These are phyloP conservation scores for Tenthredo livida DNA, from an alignment of 2,888 invertebrate species.

Conservation along the genomic window DNA sequence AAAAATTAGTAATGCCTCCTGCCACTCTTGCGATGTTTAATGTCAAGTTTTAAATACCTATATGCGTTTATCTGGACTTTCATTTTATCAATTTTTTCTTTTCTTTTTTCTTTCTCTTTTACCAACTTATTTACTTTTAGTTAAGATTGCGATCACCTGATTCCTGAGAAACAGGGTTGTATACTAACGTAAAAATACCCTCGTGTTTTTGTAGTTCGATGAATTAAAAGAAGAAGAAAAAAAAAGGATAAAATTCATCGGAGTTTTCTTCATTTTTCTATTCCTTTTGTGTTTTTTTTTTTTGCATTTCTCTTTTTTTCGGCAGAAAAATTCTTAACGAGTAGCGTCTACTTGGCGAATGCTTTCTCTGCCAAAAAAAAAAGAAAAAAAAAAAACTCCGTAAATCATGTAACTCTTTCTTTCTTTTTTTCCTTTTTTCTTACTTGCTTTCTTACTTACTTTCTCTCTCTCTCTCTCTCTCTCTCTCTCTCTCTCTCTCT, in stretches of 20 bases:
- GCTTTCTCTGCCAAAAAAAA: constrained; percentile 12
- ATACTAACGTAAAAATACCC: constrained; percentile 45
- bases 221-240: constrained; percentile 34
- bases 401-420: constrained; percentile 30
- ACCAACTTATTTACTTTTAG: constrained; percentile 22
- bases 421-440: constrained; percentile 52
- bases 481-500: constrained; percentile 29
- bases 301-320: constrained; percentile 44
- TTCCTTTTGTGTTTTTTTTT: constrained; percentile 10
- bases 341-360: background rate
- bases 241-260: constrained; percentile 34
- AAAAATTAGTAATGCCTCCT: constrained; percentile 45
- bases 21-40: constrained; percentile 35
- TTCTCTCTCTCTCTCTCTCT: background rate
- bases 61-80: constrained; percentile 5
- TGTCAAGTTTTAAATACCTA: background rate
- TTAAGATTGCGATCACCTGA: constrained; percentile 39
- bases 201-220: constrained; percentile 41
- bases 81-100: background rate
- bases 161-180: constrained; percentile 25
- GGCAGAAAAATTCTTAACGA: constrained; percentile 11
- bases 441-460: constrained; percentile 50
- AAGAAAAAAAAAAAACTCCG: constrained; percentile 33
- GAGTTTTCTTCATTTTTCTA: constrained; percentile 54
- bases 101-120: background rate